A percentile compares a stretch with the other conserved stretches of the same genome.
These are phyloP conservation scores for Catharus ustulatus DNA, from an alignment of 2,797 vertebrate species.

Conservation along the genomic window DNA sequence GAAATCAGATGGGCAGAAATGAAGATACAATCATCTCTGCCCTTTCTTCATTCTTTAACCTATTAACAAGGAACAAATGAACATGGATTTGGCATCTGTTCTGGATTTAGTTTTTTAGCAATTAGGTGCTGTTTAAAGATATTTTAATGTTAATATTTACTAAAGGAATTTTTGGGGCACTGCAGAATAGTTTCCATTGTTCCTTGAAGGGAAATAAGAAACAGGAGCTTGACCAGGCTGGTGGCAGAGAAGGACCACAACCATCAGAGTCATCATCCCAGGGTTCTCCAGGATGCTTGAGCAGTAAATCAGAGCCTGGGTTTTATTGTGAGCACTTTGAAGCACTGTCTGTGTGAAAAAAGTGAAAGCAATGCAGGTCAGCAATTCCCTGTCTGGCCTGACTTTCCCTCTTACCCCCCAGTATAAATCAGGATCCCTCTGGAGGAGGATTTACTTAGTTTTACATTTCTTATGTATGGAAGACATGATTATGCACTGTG, in stretches of 20 bases:
- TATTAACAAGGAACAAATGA: background rate
- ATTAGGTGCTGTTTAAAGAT: background rate
- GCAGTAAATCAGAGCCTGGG: background rate
- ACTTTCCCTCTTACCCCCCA: background rate
- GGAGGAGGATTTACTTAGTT: background rate
- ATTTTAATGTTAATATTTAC: background rate
- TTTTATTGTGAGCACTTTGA: background rate
- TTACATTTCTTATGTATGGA: background rate
- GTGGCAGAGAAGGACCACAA: background rate
- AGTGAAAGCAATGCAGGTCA: background rate
- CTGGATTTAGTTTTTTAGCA: background rate
- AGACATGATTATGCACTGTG: background rate
- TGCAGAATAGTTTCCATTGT: background rate
- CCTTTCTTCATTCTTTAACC: background rate
- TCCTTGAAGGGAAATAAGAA: background rate
- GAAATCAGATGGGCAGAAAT: background rate
- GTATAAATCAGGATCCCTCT: background rate
- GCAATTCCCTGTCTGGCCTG: background rate
- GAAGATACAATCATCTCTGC: background rate
- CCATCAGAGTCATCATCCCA: background rate
- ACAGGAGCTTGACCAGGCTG: accelerated
- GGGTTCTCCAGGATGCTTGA: background rate
- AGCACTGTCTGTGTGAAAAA: background rate
- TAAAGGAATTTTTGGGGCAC: background rate
- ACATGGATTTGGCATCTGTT: background rate